Evolutionary conservation across 2,888 invertebrate species (phyloP).

Genomic region (Eristalis intricaria): DNA sequence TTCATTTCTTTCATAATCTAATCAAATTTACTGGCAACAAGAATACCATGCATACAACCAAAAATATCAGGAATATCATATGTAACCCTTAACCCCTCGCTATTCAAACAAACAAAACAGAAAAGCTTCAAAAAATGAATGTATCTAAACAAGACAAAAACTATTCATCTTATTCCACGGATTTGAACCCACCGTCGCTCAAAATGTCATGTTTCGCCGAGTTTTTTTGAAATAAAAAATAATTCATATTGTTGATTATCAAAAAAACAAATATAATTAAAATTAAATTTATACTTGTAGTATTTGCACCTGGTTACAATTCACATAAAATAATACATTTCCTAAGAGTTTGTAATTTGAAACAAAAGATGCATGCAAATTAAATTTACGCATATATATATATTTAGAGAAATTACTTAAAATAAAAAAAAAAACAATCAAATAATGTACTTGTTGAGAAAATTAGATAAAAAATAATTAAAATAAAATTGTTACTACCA

Average conservation of each 20-base stretch:
- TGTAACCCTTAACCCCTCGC: slow-evolving; percentile 73
- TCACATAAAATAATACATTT: slow-evolving; percentile 61
- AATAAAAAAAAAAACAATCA: not conserved
- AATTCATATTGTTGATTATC: slow-evolving; percentile 6
- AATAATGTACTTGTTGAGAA: not conserved
- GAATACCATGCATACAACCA: slow-evolving; percentile 77
- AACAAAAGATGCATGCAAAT: slow-evolving; percentile 9
- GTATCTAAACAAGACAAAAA: not conserved
- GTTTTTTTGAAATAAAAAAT: not conserved
- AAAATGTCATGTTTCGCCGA: not conserved
- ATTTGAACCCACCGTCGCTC: slow-evolving; percentile 60
- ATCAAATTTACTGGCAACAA: slow-evolving; percentile 18
- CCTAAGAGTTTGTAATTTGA: slow-evolving; percentile 37
- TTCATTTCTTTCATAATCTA: not conserved
- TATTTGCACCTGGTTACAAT: slow-evolving; percentile 73
- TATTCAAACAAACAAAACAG: slow-evolving; percentile 10
- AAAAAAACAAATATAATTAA: slow-evolving; percentile 24
- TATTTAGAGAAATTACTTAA: not conserved
- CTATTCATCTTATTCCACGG: slow-evolving; percentile 23
- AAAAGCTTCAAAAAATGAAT: not conserved
- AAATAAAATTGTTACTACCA: slow-evolving; percentile 34
- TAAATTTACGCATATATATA: not conserved
- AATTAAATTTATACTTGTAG: slow-evolving; percentile 40
- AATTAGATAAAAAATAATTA: slow-evolving; percentile 5
- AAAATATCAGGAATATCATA: slow-evolving; percentile 81